These are phyloP conservation scores for Neolamprologus brichardi DNA, from an alignment of 2,113 vertebrate genomes.

Conservation along the genomic window DNA sequence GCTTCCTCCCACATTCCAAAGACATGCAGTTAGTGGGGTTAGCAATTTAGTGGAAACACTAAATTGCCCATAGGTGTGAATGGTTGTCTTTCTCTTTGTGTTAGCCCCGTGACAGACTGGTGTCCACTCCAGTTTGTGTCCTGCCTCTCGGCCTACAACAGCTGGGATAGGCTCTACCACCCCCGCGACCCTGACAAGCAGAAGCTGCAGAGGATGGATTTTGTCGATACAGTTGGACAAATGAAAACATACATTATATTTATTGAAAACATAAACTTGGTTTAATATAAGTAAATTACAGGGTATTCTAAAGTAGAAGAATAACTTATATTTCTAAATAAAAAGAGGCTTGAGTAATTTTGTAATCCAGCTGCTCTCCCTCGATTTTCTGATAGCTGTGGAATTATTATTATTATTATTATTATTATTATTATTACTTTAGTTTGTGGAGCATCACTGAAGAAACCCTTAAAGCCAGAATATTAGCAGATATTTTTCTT, in stretches of 20 bases:
- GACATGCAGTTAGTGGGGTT: neutral
- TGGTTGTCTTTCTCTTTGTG: neutral
- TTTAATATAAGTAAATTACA: neutral
- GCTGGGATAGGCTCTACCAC: fast-evolving
- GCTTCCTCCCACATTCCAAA: neutral
- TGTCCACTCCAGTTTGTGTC: neutral
- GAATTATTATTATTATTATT: neutral
- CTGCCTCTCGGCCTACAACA: fast-evolving
- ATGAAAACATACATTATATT: neutral
- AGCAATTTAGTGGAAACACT: neutral
- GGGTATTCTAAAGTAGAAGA: neutral
- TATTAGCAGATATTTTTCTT: neutral
- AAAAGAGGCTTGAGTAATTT: neutral
- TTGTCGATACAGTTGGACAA: fast-evolving
- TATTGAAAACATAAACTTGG: neutral
- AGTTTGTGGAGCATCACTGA: neutral
- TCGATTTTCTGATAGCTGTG: neutral
- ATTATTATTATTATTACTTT: neutral
- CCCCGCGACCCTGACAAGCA: fast-evolving
- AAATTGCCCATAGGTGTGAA: neutral
- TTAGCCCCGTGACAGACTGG: fast-evolving
- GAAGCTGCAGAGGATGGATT: neutral
- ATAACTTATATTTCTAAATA: neutral
- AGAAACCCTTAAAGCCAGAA: neutral
- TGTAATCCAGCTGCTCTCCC: neutral